phyloP scores from a whole-genome alignment of 2,797 vertebrate species.

The Muscicapa comitata region DNA sequence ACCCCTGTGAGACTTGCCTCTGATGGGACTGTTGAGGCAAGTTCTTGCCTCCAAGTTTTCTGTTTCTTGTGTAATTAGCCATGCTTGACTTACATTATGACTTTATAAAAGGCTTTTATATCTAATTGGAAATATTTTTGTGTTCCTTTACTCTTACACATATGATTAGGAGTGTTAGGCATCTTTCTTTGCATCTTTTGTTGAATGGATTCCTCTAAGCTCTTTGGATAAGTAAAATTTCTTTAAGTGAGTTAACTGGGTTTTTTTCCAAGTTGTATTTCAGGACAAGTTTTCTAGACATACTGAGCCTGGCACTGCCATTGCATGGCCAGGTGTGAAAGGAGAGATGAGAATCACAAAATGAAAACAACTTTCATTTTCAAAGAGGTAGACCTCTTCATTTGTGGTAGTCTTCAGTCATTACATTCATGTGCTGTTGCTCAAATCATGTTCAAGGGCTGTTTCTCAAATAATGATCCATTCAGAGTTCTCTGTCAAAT shows the following conservation, averaged over 20 bases:
- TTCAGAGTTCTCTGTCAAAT: background rate
- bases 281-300: background rate
- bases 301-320: background rate
- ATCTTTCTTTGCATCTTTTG: background rate
- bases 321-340: background rate
- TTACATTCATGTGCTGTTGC: background rate
- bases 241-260: background rate
- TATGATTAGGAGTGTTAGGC: background rate
- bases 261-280: background rate
- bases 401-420: background rate
- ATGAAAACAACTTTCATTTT: background rate
- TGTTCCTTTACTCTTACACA: background rate
- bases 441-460: background rate
- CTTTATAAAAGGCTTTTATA: background rate
- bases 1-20: background rate
- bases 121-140: background rate
- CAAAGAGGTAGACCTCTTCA: background rate
- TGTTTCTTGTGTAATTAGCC: background rate
- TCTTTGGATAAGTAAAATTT: background rate
- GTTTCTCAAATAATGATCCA: background rate
- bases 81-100: background rate
- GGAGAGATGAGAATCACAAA: background rate
- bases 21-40: background rate
- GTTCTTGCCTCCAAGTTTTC: background rate
- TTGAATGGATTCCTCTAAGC: background rate